Conservation (phyloP, 53 echinoderm and acorn worm genomes). For the Mesocentrotus franciscanus region DNA sequence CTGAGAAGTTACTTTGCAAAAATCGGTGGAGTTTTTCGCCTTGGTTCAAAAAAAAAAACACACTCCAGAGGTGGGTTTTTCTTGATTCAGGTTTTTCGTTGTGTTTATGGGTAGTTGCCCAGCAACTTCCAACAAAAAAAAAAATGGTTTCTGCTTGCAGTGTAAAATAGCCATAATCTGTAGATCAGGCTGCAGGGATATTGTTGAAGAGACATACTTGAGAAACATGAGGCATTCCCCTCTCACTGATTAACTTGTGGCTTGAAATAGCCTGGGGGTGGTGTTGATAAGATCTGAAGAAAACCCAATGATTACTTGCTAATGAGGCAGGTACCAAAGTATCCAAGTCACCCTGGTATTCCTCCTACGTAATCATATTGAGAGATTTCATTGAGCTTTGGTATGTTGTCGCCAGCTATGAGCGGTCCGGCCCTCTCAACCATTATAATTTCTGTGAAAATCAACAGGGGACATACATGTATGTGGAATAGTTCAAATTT, state of each 20-base stretch:
- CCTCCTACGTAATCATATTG: neutral
- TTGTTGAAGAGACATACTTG: neutral
- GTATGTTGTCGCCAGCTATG: neutral
- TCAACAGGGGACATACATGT: neutral
- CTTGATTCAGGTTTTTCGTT: too few relatives aligned
- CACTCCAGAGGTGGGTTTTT: too few relatives aligned
- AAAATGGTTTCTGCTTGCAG: too few relatives aligned
- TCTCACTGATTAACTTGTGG: neutral
- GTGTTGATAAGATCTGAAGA: neutral
- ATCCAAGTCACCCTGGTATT: neutral
- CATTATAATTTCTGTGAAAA: neutral
- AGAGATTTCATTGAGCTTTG: neutral
- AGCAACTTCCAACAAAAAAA: too few relatives aligned
- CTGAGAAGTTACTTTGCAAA: too few relatives aligned
- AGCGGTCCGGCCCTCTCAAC: too few relatives aligned
- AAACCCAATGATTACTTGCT: neutral
- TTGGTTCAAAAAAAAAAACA: too few relatives aligned
- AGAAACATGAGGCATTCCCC: neutral
- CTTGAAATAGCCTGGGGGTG: neutral
- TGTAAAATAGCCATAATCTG: too few relatives aligned
- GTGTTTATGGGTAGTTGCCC: too few relatives aligned
- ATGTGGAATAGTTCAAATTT: neutral
- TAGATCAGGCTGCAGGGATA: too few relatives aligned
- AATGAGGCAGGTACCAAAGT: neutral
- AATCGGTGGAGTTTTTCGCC: too few relatives aligned